Conservation (phyloP, 1,140 invertebrate genomes). For the Anoplophora glabripennis region DNA sequence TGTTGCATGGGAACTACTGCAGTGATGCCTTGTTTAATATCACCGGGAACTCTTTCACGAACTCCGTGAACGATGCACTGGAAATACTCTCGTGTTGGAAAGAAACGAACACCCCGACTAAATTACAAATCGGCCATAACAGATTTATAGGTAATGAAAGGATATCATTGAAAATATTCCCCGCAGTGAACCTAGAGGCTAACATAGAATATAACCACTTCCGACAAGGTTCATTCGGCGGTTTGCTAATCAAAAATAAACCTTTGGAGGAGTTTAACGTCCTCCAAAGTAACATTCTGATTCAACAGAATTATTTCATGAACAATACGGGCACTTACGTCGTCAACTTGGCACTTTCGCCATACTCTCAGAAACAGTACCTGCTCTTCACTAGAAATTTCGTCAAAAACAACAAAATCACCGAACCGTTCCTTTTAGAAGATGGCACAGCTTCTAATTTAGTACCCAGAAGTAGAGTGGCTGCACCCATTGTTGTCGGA, state of each 20-base stretch:
- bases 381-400: constrained; percentile 87
- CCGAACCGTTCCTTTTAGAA: constrained; percentile 76
- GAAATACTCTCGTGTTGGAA: constrained; percentile 79
- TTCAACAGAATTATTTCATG: constrained; percentile 87
- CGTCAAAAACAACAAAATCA: constrained; percentile 80
- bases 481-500: constrained; percentile 84
- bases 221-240: constrained; percentile 74
- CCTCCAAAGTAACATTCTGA: constrained; percentile 64
- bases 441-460: constrained; percentile 64
- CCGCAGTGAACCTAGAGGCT: constrained; percentile 78
- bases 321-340: constrained; percentile 86
- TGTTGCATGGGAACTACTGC: constrained; percentile 79
- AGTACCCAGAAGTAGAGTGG: constrained; percentile 81
- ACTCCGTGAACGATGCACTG: constrained; percentile 70
- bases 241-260: constrained; percentile 83
- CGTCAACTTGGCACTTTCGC: constrained; percentile 80
- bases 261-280: constrained; percentile 68
- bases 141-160: constrained; percentile 73
- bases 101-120: constrained; percentile 55
- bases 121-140: constrained; percentile 84
- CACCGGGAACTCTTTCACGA: constrained; percentile 80
- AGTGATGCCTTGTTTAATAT: constrained; percentile 76
- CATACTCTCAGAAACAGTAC: constrained; percentile 76
- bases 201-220: constrained; percentile 88
- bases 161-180: constrained; percentile 75